Evolutionary conservation across 2,797 vertebrate species (phyloP).

Genomic region (Echeneis naucrates): DNA sequence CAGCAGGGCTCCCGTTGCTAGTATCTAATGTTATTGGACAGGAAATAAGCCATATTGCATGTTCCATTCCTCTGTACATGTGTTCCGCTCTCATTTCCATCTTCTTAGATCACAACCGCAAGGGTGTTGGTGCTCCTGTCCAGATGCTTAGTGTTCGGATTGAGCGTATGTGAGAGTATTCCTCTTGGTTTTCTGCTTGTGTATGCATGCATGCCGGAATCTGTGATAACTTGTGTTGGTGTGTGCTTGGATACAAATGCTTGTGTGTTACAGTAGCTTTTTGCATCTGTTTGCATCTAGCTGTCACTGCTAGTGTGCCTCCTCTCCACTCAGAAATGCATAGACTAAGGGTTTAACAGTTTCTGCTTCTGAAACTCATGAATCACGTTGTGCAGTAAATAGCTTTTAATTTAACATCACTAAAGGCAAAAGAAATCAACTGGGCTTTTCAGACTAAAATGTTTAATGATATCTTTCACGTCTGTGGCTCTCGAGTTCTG

Average conservation of each 20-base stretch:
- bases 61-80: conserved; percentile 3
- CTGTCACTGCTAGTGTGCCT: neutral
- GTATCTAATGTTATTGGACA: conserved; percentile 17
- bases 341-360: conserved; percentile 18
- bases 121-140: conserved; percentile 19
- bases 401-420: conserved; percentile 33
- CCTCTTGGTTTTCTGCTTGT: neutral
- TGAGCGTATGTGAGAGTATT: neutral
- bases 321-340: neutral
- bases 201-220: conserved; percentile 3
- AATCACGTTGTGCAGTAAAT: conserved; percentile 31
- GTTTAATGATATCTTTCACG: conserved; percentile 7
- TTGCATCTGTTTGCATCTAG: conserved; percentile 13
- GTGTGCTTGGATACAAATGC: conserved; percentile 8
- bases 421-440: conserved; percentile 6
- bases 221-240: conserved; percentile 2
- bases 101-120: conserved; percentile 10
- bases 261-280: conserved; percentile 30
- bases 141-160: conserved; percentile 30
- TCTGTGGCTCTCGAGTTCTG: conserved; percentile 7
- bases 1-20: conserved; percentile 1
- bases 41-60: conserved; percentile 20
- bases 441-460: conserved; percentile 22
- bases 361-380: conserved; percentile 25
- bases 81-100: conserved; percentile 15